These are phyloP conservation scores for Sanderia malayensis DNA, from an alignment of 30 jellyfish, hydroid and myxozoan genomes.

Conservation along the genomic window DNA sequence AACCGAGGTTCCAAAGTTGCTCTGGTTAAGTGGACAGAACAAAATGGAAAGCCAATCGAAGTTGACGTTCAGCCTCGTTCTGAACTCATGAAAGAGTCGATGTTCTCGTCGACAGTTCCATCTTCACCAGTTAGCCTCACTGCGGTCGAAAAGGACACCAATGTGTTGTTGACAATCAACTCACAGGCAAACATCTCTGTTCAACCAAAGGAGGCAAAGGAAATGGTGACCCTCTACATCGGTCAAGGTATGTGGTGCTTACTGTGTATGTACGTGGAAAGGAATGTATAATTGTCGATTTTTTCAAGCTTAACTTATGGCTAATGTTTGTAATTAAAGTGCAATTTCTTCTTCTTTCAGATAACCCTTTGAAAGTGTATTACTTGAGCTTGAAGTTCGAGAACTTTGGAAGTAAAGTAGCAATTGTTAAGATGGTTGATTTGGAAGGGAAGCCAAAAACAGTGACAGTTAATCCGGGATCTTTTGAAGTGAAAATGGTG, in stretches of 20 bases:
- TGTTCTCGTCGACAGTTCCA: conserved; percentile 42
- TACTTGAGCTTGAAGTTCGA: conserved; percentile 49
- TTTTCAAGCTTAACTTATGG: no score
- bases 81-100: conserved; percentile 45
- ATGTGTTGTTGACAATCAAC: conserved; percentile 44
- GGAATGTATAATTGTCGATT: not conserved
- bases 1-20: conserved; percentile 56
- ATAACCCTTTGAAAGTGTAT: conserved; percentile 37
- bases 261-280: not conserved
- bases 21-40: conserved; percentile 72
- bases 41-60: conserved; percentile 29
- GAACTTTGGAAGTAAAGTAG: conserved; percentile 50
- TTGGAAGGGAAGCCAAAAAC: conserved; percentile 53
- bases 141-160: conserved; percentile 66
- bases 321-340: no score
- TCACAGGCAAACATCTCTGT: conserved; percentile 57
- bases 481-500: conserved; percentile 23
- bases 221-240: conserved; percentile 35
- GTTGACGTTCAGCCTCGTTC: conserved; percentile 52
- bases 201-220: conserved; percentile 37
- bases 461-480: conserved; percentile 21
- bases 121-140: conserved; percentile 67
- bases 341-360: conserved; percentile 7
- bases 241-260: conserved; percentile 55
- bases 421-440: conserved; percentile 28